Evolutionary conservation across 2,888 invertebrate genomes (phyloP), one percentile per base, ranked within the genome.

Genomic region (Acanthoscelides obtectus): DNA sequence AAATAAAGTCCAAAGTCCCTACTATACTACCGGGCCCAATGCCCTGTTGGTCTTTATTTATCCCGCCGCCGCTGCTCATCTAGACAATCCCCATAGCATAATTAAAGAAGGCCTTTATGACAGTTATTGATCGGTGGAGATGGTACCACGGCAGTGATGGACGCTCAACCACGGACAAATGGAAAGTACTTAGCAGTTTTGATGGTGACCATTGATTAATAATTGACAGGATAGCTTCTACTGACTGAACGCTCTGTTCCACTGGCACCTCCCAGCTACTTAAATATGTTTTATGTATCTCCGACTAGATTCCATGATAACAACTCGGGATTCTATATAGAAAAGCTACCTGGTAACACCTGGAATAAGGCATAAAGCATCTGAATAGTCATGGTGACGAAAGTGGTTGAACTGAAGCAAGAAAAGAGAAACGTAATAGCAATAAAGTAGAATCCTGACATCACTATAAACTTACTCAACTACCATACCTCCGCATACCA

Each of bases 171-270:
- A 22, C 71, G 20, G 74, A 80, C 81, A 81, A 80, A 81, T 80
- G 81, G 80, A 80, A 79, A 77, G 80, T 81, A 81, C 81, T 81
- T 81, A 82, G 80, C 80, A 76, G 77, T 79, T 79, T 80, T 79
- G 81, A 80, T 79, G 78, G 77, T 75, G 75, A 78, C 79, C 20
- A 66, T 66, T 66, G 66, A 66, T 66, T 66, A 66, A 66, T 66
- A 45, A 45, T 45, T 45, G 45, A 45, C 45, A 45, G 45, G 45
- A 45, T 45, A 45, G 45, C 45, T 45, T 45, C 45, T 45, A 45
- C 45, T 45, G 12, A 45, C 45, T 45, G 1, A 45, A 12, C 45
- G 45, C 17, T 45, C 17, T 45, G 45, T 45, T 45, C 3, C 12
- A 12, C 45, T 45, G 5, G 45, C 45, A 45, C 45, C 45, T 45